Base-by-base conservation (phyloP, 2,888 invertebrate species). In the Oxytorus armatus region DNA sequence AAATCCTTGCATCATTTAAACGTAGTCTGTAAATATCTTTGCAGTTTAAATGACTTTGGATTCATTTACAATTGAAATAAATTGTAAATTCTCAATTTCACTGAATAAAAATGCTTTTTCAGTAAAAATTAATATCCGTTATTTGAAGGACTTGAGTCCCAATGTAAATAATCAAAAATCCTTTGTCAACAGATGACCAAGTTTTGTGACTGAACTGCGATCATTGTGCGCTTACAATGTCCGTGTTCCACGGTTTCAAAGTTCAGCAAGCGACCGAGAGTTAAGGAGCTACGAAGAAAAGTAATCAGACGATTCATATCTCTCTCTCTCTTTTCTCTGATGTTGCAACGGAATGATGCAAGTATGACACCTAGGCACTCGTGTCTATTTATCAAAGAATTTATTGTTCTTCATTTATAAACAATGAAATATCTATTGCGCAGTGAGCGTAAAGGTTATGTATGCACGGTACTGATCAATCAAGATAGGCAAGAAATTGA, bases 271-370 rank as follows among this genome's bases (percentile, higher is more conserved):
- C 66, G 75, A 29, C 61, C 33, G n/a, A 76, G 29, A 61, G 55
- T 33, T 44, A 73, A 47, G 1, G 72, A 76, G 23, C 39, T 72
- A 36, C 79, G 79, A 29, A 80, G 42, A 7, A 76, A 68, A 21
- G 61, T 29, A 49, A 66, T 47, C 11, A 73, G 25, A 18, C 79
- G 79, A 55, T 68, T 61, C 76, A 76, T 80, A 21, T 14, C 11
- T 29, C n/a, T 57, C 14, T 23, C 23, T 55, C 21, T 49, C 18
- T 21, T 25, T 18, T 11, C 49, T 18, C 0, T 7, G 16, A 44
- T 55, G 73, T 53, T 10, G 59, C 57, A 66, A 66, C 23, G n/a
- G 11, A 21, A 61, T 68, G 75, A 68, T 8, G 68, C 68, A 75
- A 68, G 14, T n/a, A 10, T 0, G 33, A 1, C n/a, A 16, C 29